Evolutionary conservation across 2,888 invertebrate genomes (phyloP), one percentile per base, ranked within the genome.

Genomic region (Automeris io): DNA sequence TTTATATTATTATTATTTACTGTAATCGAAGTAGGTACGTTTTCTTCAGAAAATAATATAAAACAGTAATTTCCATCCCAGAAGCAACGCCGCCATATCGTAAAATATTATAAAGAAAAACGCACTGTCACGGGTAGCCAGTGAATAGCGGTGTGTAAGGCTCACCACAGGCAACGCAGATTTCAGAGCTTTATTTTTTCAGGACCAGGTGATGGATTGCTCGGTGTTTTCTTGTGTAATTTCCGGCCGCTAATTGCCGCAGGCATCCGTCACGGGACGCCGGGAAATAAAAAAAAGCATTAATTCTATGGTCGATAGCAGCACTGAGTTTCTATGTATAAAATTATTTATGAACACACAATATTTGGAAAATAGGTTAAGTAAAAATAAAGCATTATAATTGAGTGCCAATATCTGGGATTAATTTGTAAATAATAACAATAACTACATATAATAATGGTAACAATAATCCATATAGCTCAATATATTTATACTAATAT

Each of bases 181-280:
- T 85, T 83, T 80, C 64, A 66, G 65, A 54, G 72, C 74, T 76
- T 76, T 77, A 74, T 78, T 80, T 83, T 82, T 76, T 72, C 63
- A 67, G 60, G 61, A 61, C 49, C 75, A 74, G 80, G 83, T 85
- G 85, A 85, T 83, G 80, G 83, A 85, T 85, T 66, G 68, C 72
- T 61, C 56, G 57, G 70, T 76, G 74, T 81, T 82, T 81, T 81
- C 82, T 82, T 78, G 71, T 72, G 82, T 81, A 83, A 82, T 85
- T 81, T 83, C 82, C 83, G 80, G 73, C 70, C 80, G 69, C 82
- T 85, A 83, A 83, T 85, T 85, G 79, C 80, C 58, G 51, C 57
- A 59, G 69, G 79, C 78, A 79, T 81, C 82, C 80, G 81, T 83
- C 82, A 81, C 68, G 71, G 58, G 52, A 49, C 50, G 43, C 57